Base-by-base conservation (phyloP, 1,140 invertebrate genomes). In the Colletes latitarsis region DNA sequence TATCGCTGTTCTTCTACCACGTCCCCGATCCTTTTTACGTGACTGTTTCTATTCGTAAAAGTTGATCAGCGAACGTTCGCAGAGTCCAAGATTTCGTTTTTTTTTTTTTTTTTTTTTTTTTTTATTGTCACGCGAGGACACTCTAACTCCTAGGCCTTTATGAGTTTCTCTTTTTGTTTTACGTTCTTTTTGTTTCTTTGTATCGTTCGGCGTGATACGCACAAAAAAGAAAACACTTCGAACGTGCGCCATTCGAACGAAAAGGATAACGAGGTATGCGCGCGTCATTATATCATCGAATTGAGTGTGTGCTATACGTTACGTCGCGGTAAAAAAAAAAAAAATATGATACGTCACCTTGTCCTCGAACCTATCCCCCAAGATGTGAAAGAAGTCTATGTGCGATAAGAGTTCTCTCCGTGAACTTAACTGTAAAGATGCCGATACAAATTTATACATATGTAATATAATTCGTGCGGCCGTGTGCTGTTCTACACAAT, bases 391-490 rank as follows among this genome's bases (percentile, higher is more conserved):
- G 58, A 55, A 53, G 67, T 90, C 87, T 88, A 89, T 88, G 86
- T 88, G 86, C 85, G 85, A 90, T 90, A 89, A 88, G 87, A 86
- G 87, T 90, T 81, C 86, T 79, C 82, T 90, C 71, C 81, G 81
- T 57, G 76, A 89, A 88, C 85, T 83, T 89, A 88, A 86, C 77
- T 90, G 88, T 90, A 90, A 91, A 89, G 87, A 91, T 88, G 88
- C 89, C 86, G 86, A 91, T 89, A 88, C 88, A 91, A 91, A 86
- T 92, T 91, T 92, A 92, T 92, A 92, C 89, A 92, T 92, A 92
- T 92, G 91, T 92, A 92, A 92, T 92, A 92, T 92, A 92, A 92
- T 91, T 91, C 88, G 86, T 72, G 73, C 86, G 88, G 84, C 84
- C 64, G 63, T 52, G 84, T 85, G 88, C 84, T 89, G 88, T 88